Base-by-base conservation (phyloP, 2,797 vertebrate species). In the Petrocephalus sullivani region DNA sequence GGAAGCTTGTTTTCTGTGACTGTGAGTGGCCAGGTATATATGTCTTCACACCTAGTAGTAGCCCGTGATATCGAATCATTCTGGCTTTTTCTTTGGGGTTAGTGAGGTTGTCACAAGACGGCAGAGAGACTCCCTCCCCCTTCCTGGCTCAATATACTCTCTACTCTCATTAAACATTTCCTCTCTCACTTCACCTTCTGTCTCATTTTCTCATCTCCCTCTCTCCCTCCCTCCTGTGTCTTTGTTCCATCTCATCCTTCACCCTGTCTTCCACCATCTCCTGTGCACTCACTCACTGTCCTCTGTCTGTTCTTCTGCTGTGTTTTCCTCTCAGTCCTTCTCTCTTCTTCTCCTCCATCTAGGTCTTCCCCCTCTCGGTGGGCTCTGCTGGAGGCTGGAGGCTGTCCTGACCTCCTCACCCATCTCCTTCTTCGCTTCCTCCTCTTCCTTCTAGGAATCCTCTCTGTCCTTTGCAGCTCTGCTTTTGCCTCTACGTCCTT, bases 181-280 rank as follows among this genome's bases (percentile, higher is more conserved):
- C 57, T 56, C 54, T 61, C 54, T 51, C 57, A 46, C 78, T 23
- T 37, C n/a, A 2, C 58, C 78, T 88, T 49, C 81, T 53, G 81
- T 53, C 58, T 85, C 54, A 46, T 82, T 82, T 82, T 82, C 37
- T 28, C 9, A 23, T 87, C 71, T 49, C 75, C n/a, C 54, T 54
- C 85, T n/a, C 85, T 33, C 33, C 19, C 56, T 86, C 84, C 56
- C 56, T 23, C 56, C 16, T 56, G 51, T 5, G 16, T 28, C 78
- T 78, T 61, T 41, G 67, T 85, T 88, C 54, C 53, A 60, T 88
- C 87, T 88, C 87, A 88, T 88, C 83, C 37, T 60, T 87, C 49
- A 86, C 10, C 54, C 56, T 86, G 51, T 88, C 88, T 57, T 84
- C 64, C 53, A 56, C 53, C 14, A 28, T 86, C 82, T 58, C 53